Percentiles rank a stretch among this genome's conserved stretches.
Conservation (phyloP, 1,140 invertebrate species). For the Olivierus martensii region DNA sequence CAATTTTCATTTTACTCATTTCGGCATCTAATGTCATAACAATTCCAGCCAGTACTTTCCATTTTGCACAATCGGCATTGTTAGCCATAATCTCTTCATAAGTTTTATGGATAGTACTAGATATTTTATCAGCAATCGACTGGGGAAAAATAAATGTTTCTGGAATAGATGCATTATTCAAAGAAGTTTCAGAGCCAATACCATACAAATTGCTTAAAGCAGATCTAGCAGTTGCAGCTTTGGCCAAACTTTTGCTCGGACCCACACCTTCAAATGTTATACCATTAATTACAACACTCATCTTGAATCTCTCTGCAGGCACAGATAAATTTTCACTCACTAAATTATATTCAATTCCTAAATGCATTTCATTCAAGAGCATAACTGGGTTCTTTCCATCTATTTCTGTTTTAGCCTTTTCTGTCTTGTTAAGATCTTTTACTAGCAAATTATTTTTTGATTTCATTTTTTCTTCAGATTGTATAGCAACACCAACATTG, state of each 20-base stretch:
- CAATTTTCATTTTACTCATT: slow-evolving; percentile 27
- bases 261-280: slow-evolving; percentile 61
- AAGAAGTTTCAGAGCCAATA: background rate
- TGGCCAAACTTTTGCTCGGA: slow-evolving; percentile 76
- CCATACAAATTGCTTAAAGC: slow-evolving; percentile 41
- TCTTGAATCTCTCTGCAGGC: slow-evolving; percentile 55
- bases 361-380: slow-evolving; percentile 70
- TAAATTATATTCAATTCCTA: slow-evolving; percentile 59
- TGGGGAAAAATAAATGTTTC: slow-evolving; percentile 28
- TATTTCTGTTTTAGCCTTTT: slow-evolving; percentile 22
- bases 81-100: slow-evolving; percentile 24
- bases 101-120: background rate
- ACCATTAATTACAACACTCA: slow-evolving; percentile 59
- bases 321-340: slow-evolving; percentile 52
- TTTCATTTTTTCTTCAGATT: too few relatives aligned
- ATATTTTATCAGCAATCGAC: slow-evolving; percentile 27
- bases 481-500: too few relatives aligned
- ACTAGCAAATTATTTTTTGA: too few relatives aligned
- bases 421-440: too few relatives aligned
- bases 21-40: slow-evolving; percentile 28
- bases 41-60: slow-evolving; percentile 33
- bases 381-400: slow-evolving; percentile 60
- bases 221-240: slow-evolving; percentile 67
- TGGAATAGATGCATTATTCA: too few relatives aligned
- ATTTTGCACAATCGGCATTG: slow-evolving; percentile 29